Conservation (phyloP, 2,888 invertebrate species). For the Sipha maydis region DNA sequence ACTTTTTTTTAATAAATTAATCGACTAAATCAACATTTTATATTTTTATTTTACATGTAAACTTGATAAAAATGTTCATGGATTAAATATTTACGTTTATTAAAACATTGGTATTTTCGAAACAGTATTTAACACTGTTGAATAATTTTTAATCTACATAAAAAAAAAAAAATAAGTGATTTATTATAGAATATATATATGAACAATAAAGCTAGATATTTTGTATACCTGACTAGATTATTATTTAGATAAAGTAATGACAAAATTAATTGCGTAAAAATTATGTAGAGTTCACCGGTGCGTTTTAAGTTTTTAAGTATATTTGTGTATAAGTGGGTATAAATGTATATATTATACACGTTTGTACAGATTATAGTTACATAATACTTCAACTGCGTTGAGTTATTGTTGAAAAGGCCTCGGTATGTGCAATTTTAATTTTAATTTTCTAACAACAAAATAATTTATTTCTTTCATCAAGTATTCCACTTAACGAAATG, state of each 20-base stretch:
- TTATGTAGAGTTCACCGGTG: background rate
- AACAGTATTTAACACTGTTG: background rate
- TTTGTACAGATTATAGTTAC: background rate
- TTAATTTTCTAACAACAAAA: too few relatives aligned
- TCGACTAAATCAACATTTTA: background rate
- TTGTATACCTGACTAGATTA: background rate
- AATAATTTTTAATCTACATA: background rate
- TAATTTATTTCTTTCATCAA: too few relatives aligned
- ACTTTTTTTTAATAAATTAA: background rate
- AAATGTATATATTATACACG: too few relatives aligned
- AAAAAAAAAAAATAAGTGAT: background rate
- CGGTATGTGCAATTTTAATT: background rate
- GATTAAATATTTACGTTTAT: too few relatives aligned
- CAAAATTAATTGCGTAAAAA: conserved; percentile 24
- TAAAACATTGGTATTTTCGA: background rate
- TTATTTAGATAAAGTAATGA: conserved; percentile 13
- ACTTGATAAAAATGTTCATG: background rate
- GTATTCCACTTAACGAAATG: too few relatives aligned
- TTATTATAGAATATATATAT: background rate
- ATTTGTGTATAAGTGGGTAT: background rate
- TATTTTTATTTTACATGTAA: background rate
- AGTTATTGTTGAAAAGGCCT: background rate
- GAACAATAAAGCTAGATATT: background rate
- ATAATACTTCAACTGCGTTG: background rate
- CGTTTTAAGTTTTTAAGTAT: conserved; percentile 21